Evolutionary conservation across 1,140 invertebrate species (phyloP).

Genomic region (Papilio polytes): DNA sequence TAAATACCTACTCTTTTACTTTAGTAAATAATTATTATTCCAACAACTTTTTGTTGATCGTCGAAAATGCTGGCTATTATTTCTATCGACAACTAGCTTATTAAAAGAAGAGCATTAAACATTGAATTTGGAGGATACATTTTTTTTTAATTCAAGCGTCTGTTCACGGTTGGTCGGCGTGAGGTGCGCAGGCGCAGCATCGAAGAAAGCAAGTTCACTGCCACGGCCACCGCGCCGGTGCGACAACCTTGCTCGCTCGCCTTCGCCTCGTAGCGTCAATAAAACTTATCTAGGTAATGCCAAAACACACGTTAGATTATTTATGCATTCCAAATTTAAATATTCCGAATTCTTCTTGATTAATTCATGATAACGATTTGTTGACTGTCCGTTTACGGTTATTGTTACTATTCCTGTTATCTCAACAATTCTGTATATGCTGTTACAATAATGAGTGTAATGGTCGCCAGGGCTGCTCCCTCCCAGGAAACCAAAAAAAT

Average conservation of each 20-base stretch:
- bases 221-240: conserved; percentile 68
- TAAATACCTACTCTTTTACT: too few species aligned
- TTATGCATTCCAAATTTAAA: conserved; percentile 41
- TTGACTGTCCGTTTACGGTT: not conserved
- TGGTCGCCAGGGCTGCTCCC: too few species aligned
- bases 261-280: conserved; percentile 49
- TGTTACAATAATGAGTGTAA: not conserved
- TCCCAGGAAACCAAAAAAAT: too few species aligned
- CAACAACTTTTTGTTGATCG: too few species aligned
- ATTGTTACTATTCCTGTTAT: not conserved
- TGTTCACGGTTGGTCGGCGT: conserved; percentile 62
- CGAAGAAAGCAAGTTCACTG: conserved; percentile 82
- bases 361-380: not conserved
- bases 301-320: conserved; percentile 41
- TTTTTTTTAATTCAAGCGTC: conserved; percentile 50
- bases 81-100: not conserved
- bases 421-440: not conserved
- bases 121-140: not conserved
- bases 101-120: not conserved
- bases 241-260: conserved; percentile 71
- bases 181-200: conserved; percentile 50
- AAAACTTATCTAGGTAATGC: conserved; percentile 46
- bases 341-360: not conserved
- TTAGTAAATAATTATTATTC: too few species aligned
- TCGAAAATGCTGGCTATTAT: too few species aligned